A percentile compares a stretch with the other conserved stretches of the same genome.
phyloP scores from a whole-genome alignment of 2,113 vertebrate species.

The Neopipo cinnamomea region DNA sequence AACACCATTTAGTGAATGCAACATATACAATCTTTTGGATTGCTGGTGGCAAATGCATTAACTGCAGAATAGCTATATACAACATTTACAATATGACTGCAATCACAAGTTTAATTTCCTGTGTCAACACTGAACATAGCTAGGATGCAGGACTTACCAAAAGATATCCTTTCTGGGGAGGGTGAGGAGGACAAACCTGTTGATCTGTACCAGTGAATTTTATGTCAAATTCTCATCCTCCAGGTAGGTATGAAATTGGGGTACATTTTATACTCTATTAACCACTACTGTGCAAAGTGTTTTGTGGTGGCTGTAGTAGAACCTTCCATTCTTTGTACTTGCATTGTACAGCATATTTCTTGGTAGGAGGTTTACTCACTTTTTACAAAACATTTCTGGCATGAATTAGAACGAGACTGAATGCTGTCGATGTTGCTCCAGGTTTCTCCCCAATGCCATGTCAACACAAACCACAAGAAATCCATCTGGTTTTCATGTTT shows the following conservation, averaged over 20 bases:
- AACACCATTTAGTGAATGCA: not conserved
- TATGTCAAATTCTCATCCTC: not conserved
- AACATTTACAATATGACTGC: not conserved
- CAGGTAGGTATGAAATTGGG: not conserved
- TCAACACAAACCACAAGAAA: not conserved
- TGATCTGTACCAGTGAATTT: not conserved
- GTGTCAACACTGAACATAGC: not conserved
- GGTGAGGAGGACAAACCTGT: not conserved
- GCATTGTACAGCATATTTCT: not conserved
- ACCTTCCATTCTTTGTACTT: not conserved
- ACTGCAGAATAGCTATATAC: not conserved
- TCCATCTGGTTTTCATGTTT: not conserved
- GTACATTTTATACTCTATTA: not conserved
- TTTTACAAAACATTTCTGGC: not conserved
- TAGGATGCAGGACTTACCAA: not conserved
- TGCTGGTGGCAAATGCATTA: not conserved
- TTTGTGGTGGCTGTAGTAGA: not conserved
- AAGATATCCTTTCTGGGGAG: not conserved
- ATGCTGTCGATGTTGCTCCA: not conserved
- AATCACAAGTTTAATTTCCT: not conserved
- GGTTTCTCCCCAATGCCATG: fast-evolving
- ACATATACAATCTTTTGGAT: not conserved
- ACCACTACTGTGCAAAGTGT: not conserved
- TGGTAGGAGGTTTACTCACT: not conserved
- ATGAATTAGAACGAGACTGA: not conserved